Evolutionary conservation across 2,888 invertebrate species (phyloP).

Genomic region (Orchesellides sinensis): DNA sequence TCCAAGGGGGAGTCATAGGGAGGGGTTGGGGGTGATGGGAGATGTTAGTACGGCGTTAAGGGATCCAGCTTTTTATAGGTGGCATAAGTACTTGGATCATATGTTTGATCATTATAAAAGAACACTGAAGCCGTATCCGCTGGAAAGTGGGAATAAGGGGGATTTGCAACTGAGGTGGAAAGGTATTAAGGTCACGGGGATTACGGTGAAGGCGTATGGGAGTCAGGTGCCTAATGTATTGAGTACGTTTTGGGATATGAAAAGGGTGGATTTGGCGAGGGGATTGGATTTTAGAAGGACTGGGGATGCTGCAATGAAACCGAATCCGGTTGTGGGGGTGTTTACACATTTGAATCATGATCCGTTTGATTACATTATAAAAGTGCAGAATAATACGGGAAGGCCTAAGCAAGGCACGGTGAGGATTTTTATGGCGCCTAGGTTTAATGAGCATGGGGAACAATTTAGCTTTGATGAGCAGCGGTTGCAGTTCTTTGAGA

Average conservation of each 20-base stretch:
- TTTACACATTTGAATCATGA: slow-evolving; percentile 75
- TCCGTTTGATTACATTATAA: slow-evolving; percentile 75
- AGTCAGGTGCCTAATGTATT: slow-evolving; percentile 78
- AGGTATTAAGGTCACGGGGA: slow-evolving; percentile 57
- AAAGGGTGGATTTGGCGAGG: slow-evolving; percentile 86
- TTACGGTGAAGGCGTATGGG: slow-evolving; percentile 24
- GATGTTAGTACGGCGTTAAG: slow-evolving; percentile 91
- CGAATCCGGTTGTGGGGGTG: slow-evolving; percentile 72
- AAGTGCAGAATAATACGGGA: slow-evolving; percentile 76
- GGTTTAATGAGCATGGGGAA: slow-evolving; percentile 82
- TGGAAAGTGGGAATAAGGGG: slow-evolving; percentile 69
- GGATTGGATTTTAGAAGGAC: slow-evolving; percentile 84
- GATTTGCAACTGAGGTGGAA: slow-evolving; percentile 67
- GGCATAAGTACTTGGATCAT: slow-evolving; percentile 89
- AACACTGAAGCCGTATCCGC: slow-evolving; percentile 80
- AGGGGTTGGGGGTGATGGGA: slow-evolving; percentile 89
- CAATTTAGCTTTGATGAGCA: slow-evolving; percentile 83
- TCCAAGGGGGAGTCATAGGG: slow-evolving; percentile 87
- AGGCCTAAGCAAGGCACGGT: slow-evolving; percentile 81
- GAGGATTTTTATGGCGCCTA: slow-evolving; percentile 85
- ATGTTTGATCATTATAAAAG: slow-evolving; percentile 87
- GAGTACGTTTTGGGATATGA: slow-evolving; percentile 88
- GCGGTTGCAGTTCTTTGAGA: slow-evolving; percentile 83
- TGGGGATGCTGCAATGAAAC: slow-evolving; percentile 25
- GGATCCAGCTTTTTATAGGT: slow-evolving; percentile 91